These are phyloP conservation scores for Autographa pulchrina DNA, from an alignment of 2,888 invertebrate species.

Conservation along the genomic window DNA sequence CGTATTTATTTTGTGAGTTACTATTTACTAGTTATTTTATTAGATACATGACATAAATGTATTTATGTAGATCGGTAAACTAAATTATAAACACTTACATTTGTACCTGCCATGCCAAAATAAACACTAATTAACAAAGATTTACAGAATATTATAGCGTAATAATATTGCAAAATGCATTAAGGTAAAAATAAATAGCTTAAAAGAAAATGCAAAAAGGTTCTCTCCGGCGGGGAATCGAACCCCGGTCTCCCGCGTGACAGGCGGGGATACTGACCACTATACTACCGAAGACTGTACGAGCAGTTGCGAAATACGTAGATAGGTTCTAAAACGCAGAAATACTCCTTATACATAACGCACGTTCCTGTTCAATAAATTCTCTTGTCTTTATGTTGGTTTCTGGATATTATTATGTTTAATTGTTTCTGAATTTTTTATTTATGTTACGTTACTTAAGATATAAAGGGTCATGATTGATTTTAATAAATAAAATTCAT, in stretches of 20 bases:
- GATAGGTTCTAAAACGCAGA: fast-evolving
- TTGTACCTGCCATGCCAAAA: no score
- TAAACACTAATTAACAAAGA: not conserved
- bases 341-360: not conserved
- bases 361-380: no score
- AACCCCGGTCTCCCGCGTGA: slow-evolving; percentile 86
- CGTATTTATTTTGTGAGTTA: not conserved
- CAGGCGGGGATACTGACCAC: slow-evolving; percentile 90
- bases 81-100: no score
- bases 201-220: slow-evolving; percentile 22
- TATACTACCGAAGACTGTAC: slow-evolving; percentile 86
- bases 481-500: slow-evolving; percentile 48
- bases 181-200: no score
- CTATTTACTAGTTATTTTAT: not conserved
- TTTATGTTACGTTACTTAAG: no score
- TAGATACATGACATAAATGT: no score
- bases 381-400: no score
- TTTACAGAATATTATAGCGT: not conserved
- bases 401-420: no score
- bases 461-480: no score
- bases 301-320: fast-evolving
- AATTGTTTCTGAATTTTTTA: no score
- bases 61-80: no score
- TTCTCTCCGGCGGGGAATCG: slow-evolving; percentile 66
- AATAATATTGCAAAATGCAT: no score